These are phyloP conservation scores for Chiroxiphia lanceolata DNA, from an alignment of 2,797 vertebrate species.

Conservation along the genomic window DNA sequence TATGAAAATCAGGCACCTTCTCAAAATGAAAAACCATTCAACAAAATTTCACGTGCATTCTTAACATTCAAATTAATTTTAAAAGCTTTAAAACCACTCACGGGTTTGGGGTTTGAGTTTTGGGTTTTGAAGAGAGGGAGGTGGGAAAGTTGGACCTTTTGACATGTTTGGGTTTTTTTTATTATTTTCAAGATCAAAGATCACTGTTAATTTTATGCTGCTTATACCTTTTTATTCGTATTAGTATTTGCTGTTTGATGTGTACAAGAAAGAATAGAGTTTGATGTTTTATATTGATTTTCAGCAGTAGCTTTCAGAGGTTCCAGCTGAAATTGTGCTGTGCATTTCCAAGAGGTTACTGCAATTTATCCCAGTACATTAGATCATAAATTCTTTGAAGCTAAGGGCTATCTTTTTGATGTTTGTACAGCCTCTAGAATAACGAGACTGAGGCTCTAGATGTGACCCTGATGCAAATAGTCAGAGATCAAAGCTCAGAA, in stretches of 20 bases:
- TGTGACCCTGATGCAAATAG: neutral
- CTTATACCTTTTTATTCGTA: neutral
- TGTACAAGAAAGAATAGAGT: neutral
- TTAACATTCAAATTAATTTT: neutral
- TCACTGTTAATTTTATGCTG: neutral
- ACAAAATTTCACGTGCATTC: neutral
- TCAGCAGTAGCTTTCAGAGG: neutral
- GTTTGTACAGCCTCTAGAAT: neutral
- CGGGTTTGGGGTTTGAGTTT: neutral
- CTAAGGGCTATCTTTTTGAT: neutral
- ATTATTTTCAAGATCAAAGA: neutral
- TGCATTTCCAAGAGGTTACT: neutral
- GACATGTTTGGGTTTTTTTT: accelerated
- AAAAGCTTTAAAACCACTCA: neutral
- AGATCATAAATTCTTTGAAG: conserved; percentile 8
- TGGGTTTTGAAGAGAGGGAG: neutral
- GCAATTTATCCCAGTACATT: conserved; percentile 1
- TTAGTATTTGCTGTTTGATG: neutral
- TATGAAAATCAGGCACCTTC: neutral
- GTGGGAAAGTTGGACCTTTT: neutral
- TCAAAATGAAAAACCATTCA: neutral
- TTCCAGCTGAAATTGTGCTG: neutral
- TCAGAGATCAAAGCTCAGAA: neutral
- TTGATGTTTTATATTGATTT: neutral
- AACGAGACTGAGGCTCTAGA: neutral